Evolutionary conservation across 2,113 vertebrate species (phyloP), one percentile per base, ranked within the genome.

Genomic region (Poicephalus gulielmi): DNA sequence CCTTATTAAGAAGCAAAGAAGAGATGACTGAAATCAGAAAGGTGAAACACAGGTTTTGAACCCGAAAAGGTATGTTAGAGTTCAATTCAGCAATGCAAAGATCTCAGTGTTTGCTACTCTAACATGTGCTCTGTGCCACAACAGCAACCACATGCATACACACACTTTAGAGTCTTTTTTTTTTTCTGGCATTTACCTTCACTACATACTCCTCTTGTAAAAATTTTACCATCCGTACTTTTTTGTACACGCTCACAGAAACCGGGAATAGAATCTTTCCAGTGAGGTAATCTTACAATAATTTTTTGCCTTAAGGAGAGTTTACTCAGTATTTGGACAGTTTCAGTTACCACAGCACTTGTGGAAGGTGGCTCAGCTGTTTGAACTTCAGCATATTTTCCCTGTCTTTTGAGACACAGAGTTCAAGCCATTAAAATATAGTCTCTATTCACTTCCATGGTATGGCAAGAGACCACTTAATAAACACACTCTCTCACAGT

Each of bases 101-200:
- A 33, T 41, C 33, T 25, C 39, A 9, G 30, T 6, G 10, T 33
- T 52, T 27, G 15, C 49, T 77, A 4, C 57, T 79, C 22, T 52
- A 46, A 28, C 0, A 0, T 0, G 3, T 8, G 41, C 31, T 39
- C 47, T 30, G 28, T 49, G 35, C 41, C 43, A 39, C 66, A 60
- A 11, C 15, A 62, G 17, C 55, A 75, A 1, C 23, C 17, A 41
- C 13, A 14, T 2, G 35, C 20, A 17, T 3, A 39, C 6, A 46
- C 15, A 44, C 4, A 6, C 31, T 24, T 64, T 35, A 50, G 15
- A 7, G 12, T 6, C 28, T 59, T 18, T 24, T 6, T 33, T 50
- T 50, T 68, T 50, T 50, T 50, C 8, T 4, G 4, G 7, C 9
- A 28, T 52, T 47, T 62, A 11, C 30, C 30, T 76, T 88, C 17